A percentile compares a stretch with the other conserved stretches of the same genome.
phyloP scores from a whole-genome alignment of 64 coral and sea anemone genomes.

The Pocillopora damicornis region DNA sequence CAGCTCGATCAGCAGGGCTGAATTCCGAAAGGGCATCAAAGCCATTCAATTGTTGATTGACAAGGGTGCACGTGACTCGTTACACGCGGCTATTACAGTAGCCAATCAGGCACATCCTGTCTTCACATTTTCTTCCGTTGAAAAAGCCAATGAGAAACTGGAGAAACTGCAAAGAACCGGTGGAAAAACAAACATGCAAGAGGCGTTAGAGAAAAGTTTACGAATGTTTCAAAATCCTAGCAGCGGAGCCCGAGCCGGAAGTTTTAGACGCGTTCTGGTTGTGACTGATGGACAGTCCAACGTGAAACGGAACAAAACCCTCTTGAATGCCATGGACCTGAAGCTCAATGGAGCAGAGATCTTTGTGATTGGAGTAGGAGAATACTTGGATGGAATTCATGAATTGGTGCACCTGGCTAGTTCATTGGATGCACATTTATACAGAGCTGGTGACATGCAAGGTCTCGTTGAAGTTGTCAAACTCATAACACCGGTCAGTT shows the following conservation, averaged over 20 bases:
- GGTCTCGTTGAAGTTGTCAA: constrained; percentile 47
- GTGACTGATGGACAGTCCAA: constrained; percentile 61
- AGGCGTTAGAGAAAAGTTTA: constrained; percentile 14
- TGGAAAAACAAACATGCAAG: constrained; percentile 23
- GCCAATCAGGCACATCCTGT: not conserved
- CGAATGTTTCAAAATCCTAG: constrained; percentile 22
- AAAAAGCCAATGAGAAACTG: not conserved
- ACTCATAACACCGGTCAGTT: constrained; percentile 34
- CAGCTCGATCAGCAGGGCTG: constrained; percentile 6
- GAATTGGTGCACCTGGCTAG: constrained; percentile 47
- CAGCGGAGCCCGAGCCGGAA: constrained; percentile 22
- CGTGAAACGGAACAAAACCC: constrained; percentile 36
- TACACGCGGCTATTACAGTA: constrained; percentile 13
- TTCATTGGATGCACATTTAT: constrained; percentile 42
- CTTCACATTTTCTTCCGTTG: constrained; percentile 9
- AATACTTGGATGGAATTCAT: constrained; percentile 45
- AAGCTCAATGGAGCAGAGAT: constrained; percentile 40
- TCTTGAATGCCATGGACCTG: constrained; percentile 43
- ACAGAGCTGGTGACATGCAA: constrained; percentile 45
- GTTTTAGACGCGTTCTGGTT: constrained; percentile 39
- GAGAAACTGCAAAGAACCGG: constrained; percentile 1
- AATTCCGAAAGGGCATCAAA: constrained; percentile 15
- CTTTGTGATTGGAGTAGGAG: constrained; percentile 47
- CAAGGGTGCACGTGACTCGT: not conserved
- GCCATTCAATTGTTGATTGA: constrained; percentile 33